Evolutionary conservation across 92 coral and sea anemone species (phyloP), one percentile per base, ranked within the genome.

Genomic region (Porites cylindrica): DNA sequence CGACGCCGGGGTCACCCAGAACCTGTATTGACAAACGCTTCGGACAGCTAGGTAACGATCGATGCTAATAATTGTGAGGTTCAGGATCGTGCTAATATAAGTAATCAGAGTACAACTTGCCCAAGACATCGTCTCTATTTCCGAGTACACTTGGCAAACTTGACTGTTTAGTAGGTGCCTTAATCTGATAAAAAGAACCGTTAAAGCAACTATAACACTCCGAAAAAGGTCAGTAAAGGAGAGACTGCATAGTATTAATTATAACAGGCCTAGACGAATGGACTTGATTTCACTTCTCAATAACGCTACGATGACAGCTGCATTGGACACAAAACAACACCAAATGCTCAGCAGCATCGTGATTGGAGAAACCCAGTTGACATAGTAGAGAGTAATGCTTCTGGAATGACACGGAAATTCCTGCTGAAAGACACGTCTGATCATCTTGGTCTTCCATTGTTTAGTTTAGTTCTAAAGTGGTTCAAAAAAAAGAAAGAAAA

Each of bases 191-290:
- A 3, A 53, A 14, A 23, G 11, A n/a, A 10, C 17, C 19, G 38
- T 11, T 10, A 10, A 9, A 1, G 23, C 21, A 76, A 29, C 51
- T 1, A 21, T 58, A 10, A 20, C 67, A 8, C 81, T 67, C 81
- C 81, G 59, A 1, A 76, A 51, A 20, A 76, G 52, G 29, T 76
- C 68, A 23, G 81, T 23, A 0, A 76, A 29, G 4, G 81, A 21
- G 11, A 76, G 21, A n/a, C 81, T 76, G 68, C 81, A 76, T 16
- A 76, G 0, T 52, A 76, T 23, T 23, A 23, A 21, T 21, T 21
- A 21, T 12, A 76, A 59, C 19, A 76, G 68, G 32, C 81, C 81
- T 12, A 69, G 81, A n/a, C 81, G 51, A 76, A 76, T 21, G 12
- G 50, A 61, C 67, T 24, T 58, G 68, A 76, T 76, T 21, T 21